These are phyloP conservation scores for Prionace glauca DNA, from an alignment of 2,797 vertebrate genomes.

Conservation along the genomic window DNA sequence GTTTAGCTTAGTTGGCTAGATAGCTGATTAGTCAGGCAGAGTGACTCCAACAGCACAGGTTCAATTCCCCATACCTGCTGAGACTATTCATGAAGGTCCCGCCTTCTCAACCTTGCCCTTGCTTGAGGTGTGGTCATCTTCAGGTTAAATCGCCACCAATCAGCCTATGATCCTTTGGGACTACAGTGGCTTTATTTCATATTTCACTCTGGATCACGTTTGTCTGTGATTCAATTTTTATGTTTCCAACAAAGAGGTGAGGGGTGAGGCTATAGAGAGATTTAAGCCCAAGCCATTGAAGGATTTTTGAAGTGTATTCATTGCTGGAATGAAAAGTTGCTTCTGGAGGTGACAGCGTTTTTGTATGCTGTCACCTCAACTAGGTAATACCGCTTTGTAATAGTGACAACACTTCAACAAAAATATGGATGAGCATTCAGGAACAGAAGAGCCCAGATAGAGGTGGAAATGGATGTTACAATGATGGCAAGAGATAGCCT, in stretches of 20 bases:
- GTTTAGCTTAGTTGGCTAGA: too few relatives aligned
- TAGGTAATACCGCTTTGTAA: not conserved
- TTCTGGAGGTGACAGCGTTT: not conserved
- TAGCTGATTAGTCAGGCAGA: too few relatives aligned
- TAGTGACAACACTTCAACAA: not conserved
- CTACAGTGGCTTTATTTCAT: too few relatives aligned
- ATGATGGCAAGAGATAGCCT: too few relatives aligned
- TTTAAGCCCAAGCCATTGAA: not conserved
- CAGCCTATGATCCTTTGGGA: too few relatives aligned
- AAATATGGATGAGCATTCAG: not conserved
- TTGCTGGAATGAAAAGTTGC: not conserved
- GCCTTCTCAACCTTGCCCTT: too few relatives aligned
- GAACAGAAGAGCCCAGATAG: not conserved
- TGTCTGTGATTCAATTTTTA: not conserved
- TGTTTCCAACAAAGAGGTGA: not conserved
- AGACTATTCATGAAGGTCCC: too few relatives aligned
- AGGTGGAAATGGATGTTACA: not conserved
- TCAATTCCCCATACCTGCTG: too few relatives aligned
- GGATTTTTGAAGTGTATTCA: not conserved
- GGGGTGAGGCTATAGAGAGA: not conserved
- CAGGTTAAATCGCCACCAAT: too few relatives aligned
- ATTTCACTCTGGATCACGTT: not conserved
- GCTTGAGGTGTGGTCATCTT: too few relatives aligned
- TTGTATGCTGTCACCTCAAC: not conserved
- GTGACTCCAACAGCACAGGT: too few relatives aligned